Conservation (phyloP, 1,140 invertebrate genomes). For the Gryllus bimaculatus region DNA sequence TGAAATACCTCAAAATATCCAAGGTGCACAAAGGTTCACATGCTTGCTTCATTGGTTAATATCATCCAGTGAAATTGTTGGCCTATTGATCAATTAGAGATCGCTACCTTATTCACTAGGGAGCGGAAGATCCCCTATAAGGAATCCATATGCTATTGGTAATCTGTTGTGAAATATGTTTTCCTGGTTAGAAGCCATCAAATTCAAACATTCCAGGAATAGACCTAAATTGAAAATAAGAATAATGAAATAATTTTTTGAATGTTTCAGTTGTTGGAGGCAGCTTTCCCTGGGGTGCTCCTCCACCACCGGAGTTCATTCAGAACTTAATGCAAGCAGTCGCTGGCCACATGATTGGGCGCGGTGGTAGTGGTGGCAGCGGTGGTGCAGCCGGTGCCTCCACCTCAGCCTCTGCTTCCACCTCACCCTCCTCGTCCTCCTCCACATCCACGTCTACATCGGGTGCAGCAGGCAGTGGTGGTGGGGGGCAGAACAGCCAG, state of each 20-base stretch:
- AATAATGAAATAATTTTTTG: background rate
- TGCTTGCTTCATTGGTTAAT: no score
- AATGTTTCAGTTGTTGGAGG: slow-evolving; percentile 13
- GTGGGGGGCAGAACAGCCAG: slow-evolving; percentile 25
- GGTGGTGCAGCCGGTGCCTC: background rate
- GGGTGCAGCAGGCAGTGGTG: background rate
- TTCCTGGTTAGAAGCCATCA: no score
- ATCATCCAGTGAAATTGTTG: no score
- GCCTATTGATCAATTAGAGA: no score
- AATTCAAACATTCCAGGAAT: no score
- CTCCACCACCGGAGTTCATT: slow-evolving; percentile 40
- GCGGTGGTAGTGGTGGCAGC: background rate
- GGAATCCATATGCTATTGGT: no score
- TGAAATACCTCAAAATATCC: no score
- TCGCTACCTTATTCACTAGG: no score
- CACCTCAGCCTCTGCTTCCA: background rate
- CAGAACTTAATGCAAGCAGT: slow-evolving; percentile 53
- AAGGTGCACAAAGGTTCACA: no score
- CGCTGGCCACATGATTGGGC: slow-evolving; percentile 23
- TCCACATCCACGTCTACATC: background rate
- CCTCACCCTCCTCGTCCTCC: background rate
- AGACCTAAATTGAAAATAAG: no score
- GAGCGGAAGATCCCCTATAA: no score
- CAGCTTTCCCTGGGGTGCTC: slow-evolving; percentile 29
- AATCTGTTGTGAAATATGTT: no score